phyloP scores from a whole-genome alignment of 2,888 invertebrate genomes.

The Auanema freiburgensis region DNA sequence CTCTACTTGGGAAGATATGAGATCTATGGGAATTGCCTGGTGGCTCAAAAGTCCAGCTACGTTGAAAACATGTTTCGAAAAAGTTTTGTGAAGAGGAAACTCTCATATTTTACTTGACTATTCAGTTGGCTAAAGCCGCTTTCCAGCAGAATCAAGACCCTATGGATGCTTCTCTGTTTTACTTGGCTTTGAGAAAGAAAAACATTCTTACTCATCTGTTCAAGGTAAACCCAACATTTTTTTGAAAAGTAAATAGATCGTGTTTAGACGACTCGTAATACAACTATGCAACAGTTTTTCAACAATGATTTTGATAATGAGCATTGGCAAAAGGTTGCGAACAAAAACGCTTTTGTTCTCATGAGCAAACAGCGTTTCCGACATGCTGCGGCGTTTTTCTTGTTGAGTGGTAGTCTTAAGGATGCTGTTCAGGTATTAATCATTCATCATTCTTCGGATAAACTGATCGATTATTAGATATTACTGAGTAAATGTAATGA shows the following conservation, averaged over 20 bases:
- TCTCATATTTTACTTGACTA: background rate
- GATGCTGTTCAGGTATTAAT: conserved; percentile 85
- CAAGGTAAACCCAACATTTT: conserved; percentile 63
- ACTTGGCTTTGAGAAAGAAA: conserved; percentile 96
- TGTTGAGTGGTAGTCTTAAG: conserved; percentile 87
- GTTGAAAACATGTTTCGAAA: conserved; percentile 83
- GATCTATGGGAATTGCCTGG: conserved; percentile 91
- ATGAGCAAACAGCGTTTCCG: conserved; percentile 93
- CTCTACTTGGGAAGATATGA: conserved; percentile 82
- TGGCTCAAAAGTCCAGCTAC: conserved; percentile 86
- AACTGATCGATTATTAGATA: conserved; percentile 18
- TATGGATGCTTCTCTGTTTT: conserved; percentile 93
- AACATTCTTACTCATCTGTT: conserved; percentile 93
- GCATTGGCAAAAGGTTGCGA: conserved; percentile 86
- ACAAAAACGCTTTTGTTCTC: conserved; percentile 95
- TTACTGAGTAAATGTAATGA: conserved; percentile 78
- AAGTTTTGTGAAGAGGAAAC: conserved; percentile 67
- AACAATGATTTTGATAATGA: conserved; percentile 88
- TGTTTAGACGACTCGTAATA: conserved; percentile 81
- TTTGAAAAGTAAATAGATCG: conserved; percentile 65
- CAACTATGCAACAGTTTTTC: conserved; percentile 92
- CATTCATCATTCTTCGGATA: background rate
- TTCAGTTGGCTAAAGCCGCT: conserved; percentile 82
- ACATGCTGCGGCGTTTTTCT: conserved; percentile 96
- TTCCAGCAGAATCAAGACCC: conserved; percentile 91